Percentiles rank a stretch among this genome's conserved stretches.
These are phyloP conservation scores for Perca schrenkii DNA, from an alignment of 2,113 vertebrate genomes.

Conservation along the genomic window DNA sequence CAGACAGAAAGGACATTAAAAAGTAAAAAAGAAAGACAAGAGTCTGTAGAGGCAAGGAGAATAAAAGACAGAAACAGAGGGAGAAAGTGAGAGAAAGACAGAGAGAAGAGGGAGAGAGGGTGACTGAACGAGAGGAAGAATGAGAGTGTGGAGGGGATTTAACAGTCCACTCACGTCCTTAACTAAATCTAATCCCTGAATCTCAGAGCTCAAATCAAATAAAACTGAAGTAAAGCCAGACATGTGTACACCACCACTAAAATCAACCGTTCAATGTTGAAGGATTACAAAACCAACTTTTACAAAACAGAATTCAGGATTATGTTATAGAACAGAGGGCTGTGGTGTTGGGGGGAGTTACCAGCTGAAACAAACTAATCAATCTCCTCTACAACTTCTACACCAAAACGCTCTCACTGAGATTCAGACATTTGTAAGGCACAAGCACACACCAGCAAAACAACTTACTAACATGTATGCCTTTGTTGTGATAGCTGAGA, in stretches of 20 bases:
- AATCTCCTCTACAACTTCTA: slow-evolving; percentile 4
- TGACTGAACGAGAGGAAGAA: slow-evolving; percentile 22
- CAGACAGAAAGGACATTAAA: neutral
- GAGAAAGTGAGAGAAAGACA: slow-evolving; percentile 10
- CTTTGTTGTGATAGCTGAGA: slow-evolving; percentile 7
- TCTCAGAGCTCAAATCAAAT: slow-evolving; percentile 60
- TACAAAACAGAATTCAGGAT: slow-evolving; percentile 51
- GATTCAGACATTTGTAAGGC: neutral
- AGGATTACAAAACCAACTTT: slow-evolving; percentile 39
- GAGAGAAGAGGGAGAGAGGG: slow-evolving; percentile 15
- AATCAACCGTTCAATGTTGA: slow-evolving; percentile 23
- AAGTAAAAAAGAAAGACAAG: neutral
- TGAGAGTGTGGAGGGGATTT: slow-evolving; percentile 27
- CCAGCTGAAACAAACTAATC: slow-evolving; percentile 28
- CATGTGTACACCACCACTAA: slow-evolving; percentile 42
- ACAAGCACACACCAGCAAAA: neutral
- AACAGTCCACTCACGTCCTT: slow-evolving; percentile 52
- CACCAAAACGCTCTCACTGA: slow-evolving; percentile 13
- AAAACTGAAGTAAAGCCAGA: slow-evolving; percentile 60
- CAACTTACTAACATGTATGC: neutral
- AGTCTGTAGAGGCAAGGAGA: neutral
- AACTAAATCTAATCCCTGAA: slow-evolving; percentile 58
- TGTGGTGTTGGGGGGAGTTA: neutral
- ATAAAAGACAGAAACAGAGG: neutral
- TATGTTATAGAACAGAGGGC: slow-evolving; percentile 47